These are phyloP conservation scores for Lepus timidus DNA, from an alignment of 2,113 vertebrate genomes.

Conservation along the genomic window DNA sequence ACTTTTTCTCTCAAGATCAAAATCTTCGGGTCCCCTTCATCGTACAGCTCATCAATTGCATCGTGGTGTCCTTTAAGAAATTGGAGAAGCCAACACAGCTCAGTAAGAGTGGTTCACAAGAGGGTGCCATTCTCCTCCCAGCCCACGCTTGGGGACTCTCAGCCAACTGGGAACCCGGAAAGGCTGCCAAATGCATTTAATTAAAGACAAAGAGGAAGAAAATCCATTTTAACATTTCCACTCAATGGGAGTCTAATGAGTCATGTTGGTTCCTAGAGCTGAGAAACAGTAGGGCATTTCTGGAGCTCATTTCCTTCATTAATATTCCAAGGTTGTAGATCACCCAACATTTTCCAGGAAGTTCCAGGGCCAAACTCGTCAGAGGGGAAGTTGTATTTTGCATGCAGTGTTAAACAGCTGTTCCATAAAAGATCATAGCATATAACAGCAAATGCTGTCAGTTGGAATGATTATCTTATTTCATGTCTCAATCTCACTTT, in stretches of 20 bases:
- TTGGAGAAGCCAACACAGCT: background rate
- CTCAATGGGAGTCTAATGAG: conserved; percentile 88
- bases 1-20: background rate
- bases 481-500: conserved; percentile 38
- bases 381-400: conserved; percentile 69
- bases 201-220: conserved; percentile 85
- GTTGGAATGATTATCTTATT: conserved; percentile 59
- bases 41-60: background rate
- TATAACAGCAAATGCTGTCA: conserved; percentile 64
- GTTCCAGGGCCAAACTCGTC: conserved; percentile 68
- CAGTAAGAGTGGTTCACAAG: background rate
- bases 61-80: background rate
- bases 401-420: conserved; percentile 75
- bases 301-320: conserved; percentile 86
- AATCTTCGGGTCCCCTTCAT: conserved; percentile 9
- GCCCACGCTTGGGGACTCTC: rapidly evolving
- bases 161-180: conserved; percentile 46
- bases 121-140: background rate
- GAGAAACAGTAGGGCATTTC: conserved; percentile 84
- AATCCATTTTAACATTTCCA: conserved; percentile 85
- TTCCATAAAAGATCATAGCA: conserved; percentile 39
- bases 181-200: conserved; percentile 83
- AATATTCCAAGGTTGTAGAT: conserved; percentile 85
- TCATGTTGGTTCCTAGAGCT: conserved; percentile 83
- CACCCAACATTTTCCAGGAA: conserved; percentile 72